Evolutionary conservation across 2,113 vertebrate genomes (phyloP), one percentile per base, ranked within the genome.

Genomic region (Oxyura jamaicensis): DNA sequence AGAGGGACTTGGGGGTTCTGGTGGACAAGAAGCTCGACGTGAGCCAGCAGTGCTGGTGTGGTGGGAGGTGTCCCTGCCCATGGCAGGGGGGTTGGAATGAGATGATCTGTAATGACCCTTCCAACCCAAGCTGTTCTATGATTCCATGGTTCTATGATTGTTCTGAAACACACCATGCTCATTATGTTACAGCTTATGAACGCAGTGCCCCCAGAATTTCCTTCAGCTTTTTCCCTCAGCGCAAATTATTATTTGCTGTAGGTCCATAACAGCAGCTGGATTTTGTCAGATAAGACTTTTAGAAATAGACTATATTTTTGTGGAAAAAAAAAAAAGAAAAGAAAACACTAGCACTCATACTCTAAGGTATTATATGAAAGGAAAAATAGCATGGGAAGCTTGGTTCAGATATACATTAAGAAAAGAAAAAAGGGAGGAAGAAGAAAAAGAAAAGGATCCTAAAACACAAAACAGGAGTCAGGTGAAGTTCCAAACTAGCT

Each of bases 221-320:
- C 74, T 93, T 84, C 88, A 74, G 8, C 91, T 35, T 36, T 94
- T 95, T 81, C 84, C 93, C 91, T 89, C 59, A 59, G 63, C 77
- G 91, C 80, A 92, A 93, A 93, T 78, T 88, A 84, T 69, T 89
- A 94, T 66, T 83, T 83, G 83, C 92, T 93, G 67, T 87, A 96
- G 91, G 84, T 86, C 83, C 71, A 92, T 89, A 93, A 95, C 95
- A 96, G 74, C 96, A 96, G 91, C 86, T 96, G 95, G 93, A 92
- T 94, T 56, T 58, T 92, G 95, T 94, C 92, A 94, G 93, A 94
- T 91, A 91, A 94, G 95, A 92, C 77, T 84, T 91, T 90, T 96
- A 90, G 91, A 91, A 83, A 91, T 71, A 84, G 83, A 88, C 69
- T 56, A 63, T 23, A 55, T 4, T 83, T 78, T 20, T 20, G 42